Base-by-base conservation (phyloP, 1,140 invertebrate species). In the Carcinoscorpius rotundicauda region DNA sequence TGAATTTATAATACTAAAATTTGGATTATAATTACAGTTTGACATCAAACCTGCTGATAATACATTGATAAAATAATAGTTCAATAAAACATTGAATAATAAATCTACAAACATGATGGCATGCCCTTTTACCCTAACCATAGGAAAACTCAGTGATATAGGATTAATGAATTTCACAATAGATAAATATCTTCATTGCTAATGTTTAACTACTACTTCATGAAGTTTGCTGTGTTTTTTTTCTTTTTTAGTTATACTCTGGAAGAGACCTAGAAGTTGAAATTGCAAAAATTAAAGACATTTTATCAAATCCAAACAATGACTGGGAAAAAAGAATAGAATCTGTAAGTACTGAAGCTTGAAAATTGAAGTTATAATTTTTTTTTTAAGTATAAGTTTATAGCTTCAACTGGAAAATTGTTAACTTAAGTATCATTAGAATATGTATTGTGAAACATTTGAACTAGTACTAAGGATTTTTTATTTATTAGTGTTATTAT, bases 321-420 rank as follows among this genome's bases (percentile, higher is more conserved):
- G 90, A 94, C 71, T 98, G 94, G 94, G 91, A 93, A 77, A 93
- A 92, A 77, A 81, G 93, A 67, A 84, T 89, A 51, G 92, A 97
- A 71, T 85, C 86, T 71, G 88, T 92, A 78, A 81, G 85, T 81
- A 50, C 50, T 58, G 11, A 52, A 52, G 5, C 5, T 10, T 65
- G 60, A 51, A 50, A 11, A 64, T 65, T 65, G 48, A 52, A 65
- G 9, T n/a, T 51, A 61, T 56, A 11, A 56, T 63, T 64, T 52
- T 29, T 3, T 61, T 61, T 52, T 61, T 61, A 49, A 64, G 4
- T 56, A 53, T 57, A 49, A 64, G 4, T n/a, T 48, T 2, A 6
- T 11, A 58, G 2, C 29, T 29, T 29, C 29, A 29, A 29, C 29
- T 29, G 29, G 29, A 29, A 29, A 29, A 29, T 29, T 29, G 29